phyloP scores from a whole-genome alignment of 2,797 vertebrate genomes.

The Hozukius guyotensis region DNA sequence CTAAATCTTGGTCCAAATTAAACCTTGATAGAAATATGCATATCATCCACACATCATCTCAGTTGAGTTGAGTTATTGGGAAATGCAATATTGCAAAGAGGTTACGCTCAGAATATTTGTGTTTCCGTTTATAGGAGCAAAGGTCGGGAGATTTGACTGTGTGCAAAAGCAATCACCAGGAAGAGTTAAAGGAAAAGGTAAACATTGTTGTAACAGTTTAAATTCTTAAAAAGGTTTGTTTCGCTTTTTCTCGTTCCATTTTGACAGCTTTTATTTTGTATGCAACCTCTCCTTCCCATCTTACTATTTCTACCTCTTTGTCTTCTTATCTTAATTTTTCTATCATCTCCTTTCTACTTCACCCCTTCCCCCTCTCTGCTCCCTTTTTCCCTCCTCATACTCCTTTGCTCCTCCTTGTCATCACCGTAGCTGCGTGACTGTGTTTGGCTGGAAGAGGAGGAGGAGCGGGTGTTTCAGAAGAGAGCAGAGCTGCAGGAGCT shows the following conservation, averaged over 20 bases:
- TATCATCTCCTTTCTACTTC: not conserved
- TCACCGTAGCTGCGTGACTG: conserved; percentile 18
- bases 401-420: not conserved
- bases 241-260: not conserved
- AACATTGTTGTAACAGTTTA: not conserved
- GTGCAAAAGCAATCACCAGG: not conserved
- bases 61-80: not conserved
- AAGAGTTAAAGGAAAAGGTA: conserved; percentile 53
- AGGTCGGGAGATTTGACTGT: not conserved
- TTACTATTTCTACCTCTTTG: conserved; percentile 41
- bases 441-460: conserved; percentile 90
- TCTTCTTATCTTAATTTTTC: not conserved
- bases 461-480: conserved; percentile 87
- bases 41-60: not conserved
- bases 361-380: conserved; percentile 33
- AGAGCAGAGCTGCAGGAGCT: conserved; percentile 85
- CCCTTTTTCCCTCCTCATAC: not conserved
- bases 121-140: conserved; percentile 68
- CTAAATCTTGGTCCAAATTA: not conserved
- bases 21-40: not conserved
- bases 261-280: not conserved
- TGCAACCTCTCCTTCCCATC: not conserved
- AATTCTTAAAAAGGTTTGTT: not conserved
- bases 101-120: not conserved
- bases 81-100: not conserved